Conservation (phyloP, 2,113 vertebrate genomes). For the Athene noctua region DNA sequence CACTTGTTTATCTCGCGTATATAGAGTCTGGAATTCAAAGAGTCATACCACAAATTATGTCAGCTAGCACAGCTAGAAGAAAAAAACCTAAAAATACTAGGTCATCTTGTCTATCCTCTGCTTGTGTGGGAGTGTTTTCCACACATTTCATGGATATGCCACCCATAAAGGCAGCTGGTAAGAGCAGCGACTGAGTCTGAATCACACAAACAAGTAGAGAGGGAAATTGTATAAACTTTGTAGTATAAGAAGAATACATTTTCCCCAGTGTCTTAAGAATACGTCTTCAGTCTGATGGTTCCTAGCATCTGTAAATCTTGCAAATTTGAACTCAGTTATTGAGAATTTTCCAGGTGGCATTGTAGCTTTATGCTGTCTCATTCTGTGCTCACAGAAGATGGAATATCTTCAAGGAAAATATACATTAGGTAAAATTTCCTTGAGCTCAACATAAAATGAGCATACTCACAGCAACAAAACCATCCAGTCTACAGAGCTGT, state of each 20-base stretch:
- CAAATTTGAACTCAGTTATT: neutral
- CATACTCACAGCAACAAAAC: neutral
- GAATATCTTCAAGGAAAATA: neutral
- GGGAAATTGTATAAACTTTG: slow-evolving; percentile 10
- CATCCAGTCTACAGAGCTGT: neutral
- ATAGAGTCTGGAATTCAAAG: neutral
- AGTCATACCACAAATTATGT: neutral
- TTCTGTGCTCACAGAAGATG: neutral
- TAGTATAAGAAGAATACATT: neutral
- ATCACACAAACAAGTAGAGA: slow-evolving; percentile 6
- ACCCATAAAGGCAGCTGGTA: slow-evolving; percentile 38
- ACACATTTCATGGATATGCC: neutral
- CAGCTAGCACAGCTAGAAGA: neutral
- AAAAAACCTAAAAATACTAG: neutral
- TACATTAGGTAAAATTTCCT: neutral
- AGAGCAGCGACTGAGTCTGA: slow-evolving; percentile 1
- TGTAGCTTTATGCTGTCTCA: neutral
- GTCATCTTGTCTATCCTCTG: neutral
- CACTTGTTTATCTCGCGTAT: neutral
- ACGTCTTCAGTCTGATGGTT: neutral
- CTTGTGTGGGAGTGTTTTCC: neutral
- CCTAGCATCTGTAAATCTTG: neutral
- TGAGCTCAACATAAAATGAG: neutral
- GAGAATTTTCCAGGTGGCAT: neutral
- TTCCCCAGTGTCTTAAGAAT: neutral